Evolutionary conservation across 1,140 invertebrate genomes (phyloP), one percentile per base, ranked within the genome.

Genomic region (Saccostrea glomerata): DNA sequence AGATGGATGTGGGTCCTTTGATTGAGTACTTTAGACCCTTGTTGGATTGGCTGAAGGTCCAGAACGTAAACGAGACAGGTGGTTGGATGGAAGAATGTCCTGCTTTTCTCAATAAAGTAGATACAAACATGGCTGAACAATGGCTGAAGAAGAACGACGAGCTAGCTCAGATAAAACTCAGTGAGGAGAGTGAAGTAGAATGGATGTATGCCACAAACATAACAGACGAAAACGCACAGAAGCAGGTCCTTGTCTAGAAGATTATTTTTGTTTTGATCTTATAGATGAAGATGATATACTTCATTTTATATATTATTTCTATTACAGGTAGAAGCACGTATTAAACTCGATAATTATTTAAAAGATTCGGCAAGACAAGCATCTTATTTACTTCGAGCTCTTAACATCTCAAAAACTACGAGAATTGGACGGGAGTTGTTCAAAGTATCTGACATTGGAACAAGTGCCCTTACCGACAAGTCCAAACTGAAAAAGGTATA

Each of bases 1-100:
- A 96, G 82, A 97, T 98, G 96, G 96, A 96, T 82, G 97, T 97
- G 2, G 95, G 96, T 88, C 96, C 97, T 9, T 95, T 96, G 30
- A 86, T 95, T 9, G 95, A 96, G 25, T 96, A 96, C 92, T 95
- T 94, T 90, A 90, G 93, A 63, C 95, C 23, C 0, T 94, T 98
- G 0, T 94, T 96, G 40, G 96, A 97, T 20, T 98, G 97, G 97
- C 94, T 98, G 23, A 95, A 96, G 90, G 90, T 94, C 73, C 86
- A 92, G 86, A 92, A 92, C 84, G 63, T 89, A 54, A 89, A 87
- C 15, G 83, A 88, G 20, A 23, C 60, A 58, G 58, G 36, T 58
- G 88, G 87, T 17, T 91, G 90, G 90, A 40, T 20, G 5, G 82
- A 87, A 0, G 86, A 86, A 56, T 91, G 90, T 85, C 88, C 82